Base-by-base conservation (phyloP, 2,113 vertebrate species). In the Chloroceryle aenea region DNA sequence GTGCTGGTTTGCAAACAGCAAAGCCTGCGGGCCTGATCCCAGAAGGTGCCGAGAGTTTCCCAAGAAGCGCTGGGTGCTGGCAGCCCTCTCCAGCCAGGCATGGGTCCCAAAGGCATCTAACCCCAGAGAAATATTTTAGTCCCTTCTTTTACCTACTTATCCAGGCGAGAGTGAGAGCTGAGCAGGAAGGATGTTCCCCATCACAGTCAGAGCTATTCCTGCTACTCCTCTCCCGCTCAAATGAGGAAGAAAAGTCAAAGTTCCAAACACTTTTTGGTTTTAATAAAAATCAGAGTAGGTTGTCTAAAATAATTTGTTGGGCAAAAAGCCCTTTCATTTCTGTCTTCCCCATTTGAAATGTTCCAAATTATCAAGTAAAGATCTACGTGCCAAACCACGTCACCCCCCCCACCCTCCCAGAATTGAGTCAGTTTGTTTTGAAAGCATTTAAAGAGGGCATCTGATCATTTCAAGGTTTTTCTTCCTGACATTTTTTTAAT, bases 11-110 rank as follows among this genome's bases (percentile, higher is more conserved):
- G 58, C 62, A 15, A 34, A 68, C 0, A 64, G 34, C 42, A 34
- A 68, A 62, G 75, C 42, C 67, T 26, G 79, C 0, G 1, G 43
- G 53, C 23, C 45, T 26, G 36, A 42, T 52, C 63, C 52, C 56
- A 38, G 36, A n/a, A 38, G 30, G 43, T 23, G 23, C 3, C 0
- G 27, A 56, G 32, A 10, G 34, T 10, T 67, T 63, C 42, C 36
- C 1, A 1, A 68, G 53, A 43, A n/a, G 13, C 0, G 0, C 34
- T 20, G 29, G 42, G 17, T 63, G 30, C 66, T 3, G 2, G 17
- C 30, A 81, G 71, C 45, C 16, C 18, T 22, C 38, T 47, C 69
- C 55, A 23, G 55, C 12, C 64, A 48, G 45, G 47, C 0, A 3
- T 29, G 55, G 66, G 47, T 43, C 40, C 47, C 36, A 43, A 47